Evolutionary conservation across 2,888 invertebrate species (phyloP).

Genomic region (Caenorhabditis japonica): DNA sequence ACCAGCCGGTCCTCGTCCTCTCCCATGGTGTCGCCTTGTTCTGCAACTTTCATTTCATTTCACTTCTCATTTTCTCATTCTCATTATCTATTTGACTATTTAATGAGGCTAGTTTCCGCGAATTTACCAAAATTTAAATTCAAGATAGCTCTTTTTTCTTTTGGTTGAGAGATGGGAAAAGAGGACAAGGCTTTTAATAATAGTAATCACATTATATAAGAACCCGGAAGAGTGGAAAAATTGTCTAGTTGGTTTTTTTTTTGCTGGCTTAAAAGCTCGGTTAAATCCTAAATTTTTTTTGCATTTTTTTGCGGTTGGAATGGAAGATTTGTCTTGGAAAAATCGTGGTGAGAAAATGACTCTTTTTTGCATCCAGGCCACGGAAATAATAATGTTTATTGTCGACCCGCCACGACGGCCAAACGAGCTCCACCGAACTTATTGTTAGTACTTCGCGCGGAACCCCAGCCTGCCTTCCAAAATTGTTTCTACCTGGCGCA

Average conservation of each 20-base stretch:
- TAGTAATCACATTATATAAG: slow-evolving; percentile 35
- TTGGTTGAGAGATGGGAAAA: not conserved
- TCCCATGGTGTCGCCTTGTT: slow-evolving; percentile 51
- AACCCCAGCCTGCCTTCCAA: too few species aligned
- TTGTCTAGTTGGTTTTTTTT: slow-evolving; percentile 23
- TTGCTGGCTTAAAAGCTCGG: too few species aligned
- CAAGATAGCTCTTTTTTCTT: slow-evolving; percentile 14
- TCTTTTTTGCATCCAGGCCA: too few species aligned
- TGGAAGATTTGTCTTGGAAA: too few species aligned
- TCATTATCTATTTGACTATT: slow-evolving; percentile 42
- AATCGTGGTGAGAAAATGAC: slow-evolving; percentile 44
- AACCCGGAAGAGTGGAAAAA: slow-evolving; percentile 21
- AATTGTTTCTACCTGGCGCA: too few species aligned
- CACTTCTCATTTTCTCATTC: not conserved
- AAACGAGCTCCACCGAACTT: too few species aligned
- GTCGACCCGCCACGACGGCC: too few species aligned
- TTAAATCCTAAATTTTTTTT: too few species aligned
- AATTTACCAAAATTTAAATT: slow-evolving; percentile 45
- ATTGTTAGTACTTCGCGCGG: too few species aligned
- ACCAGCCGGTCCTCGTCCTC: slow-evolving; percentile 79
- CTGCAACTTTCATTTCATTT: slow-evolving; percentile 30
- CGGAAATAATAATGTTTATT: too few species aligned
- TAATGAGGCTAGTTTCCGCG: slow-evolving; percentile 25
- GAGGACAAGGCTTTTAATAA: slow-evolving; percentile 21
- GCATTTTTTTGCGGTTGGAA: too few species aligned